phyloP scores from a whole-genome alignment of 1,140 invertebrate genomes.

The Kradibia gibbosae region DNA sequence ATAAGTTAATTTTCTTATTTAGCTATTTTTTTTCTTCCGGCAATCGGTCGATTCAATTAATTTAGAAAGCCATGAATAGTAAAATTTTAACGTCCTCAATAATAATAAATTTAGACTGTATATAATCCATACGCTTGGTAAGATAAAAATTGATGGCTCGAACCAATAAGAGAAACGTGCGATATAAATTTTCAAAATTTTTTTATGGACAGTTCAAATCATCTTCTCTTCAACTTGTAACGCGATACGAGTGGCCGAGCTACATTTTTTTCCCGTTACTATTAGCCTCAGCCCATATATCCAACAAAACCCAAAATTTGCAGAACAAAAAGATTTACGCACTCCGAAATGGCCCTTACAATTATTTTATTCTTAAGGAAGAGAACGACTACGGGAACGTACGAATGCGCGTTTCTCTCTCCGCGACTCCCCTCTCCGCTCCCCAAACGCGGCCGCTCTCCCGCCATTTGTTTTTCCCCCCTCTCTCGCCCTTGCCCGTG shows the following conservation, averaged over 20 bases:
- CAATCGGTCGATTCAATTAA: neutral
- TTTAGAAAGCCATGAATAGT: neutral
- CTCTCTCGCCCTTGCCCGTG: neutral
- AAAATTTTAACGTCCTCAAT: neutral
- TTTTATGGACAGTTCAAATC: constrained; percentile 1
- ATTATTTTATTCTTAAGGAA: constrained; percentile 12
- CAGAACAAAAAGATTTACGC: constrained; percentile 10
- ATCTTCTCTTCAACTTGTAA: neutral
- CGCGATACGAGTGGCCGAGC: neutral
- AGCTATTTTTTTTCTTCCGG: neutral
- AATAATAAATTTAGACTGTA: constrained; percentile 9
- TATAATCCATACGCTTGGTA: neutral
- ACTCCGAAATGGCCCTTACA: neutral
- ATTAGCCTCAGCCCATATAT: neutral
- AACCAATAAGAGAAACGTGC: constrained; percentile 1
- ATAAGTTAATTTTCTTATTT: no score
- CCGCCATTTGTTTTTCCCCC: no score
- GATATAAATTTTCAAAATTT: constrained; percentile 20
- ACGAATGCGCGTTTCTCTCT: neutral
- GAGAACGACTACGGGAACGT: neutral
- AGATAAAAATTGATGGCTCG: neutral
- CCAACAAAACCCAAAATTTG: neutral
- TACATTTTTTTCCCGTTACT: neutral
- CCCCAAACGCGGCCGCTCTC: no score
- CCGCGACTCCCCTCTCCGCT: no score